Evolutionary conservation across 2,113 vertebrate species (phyloP), one percentile per base, ranked within the genome.

Genomic region (Triplophysa rosa): DNA sequence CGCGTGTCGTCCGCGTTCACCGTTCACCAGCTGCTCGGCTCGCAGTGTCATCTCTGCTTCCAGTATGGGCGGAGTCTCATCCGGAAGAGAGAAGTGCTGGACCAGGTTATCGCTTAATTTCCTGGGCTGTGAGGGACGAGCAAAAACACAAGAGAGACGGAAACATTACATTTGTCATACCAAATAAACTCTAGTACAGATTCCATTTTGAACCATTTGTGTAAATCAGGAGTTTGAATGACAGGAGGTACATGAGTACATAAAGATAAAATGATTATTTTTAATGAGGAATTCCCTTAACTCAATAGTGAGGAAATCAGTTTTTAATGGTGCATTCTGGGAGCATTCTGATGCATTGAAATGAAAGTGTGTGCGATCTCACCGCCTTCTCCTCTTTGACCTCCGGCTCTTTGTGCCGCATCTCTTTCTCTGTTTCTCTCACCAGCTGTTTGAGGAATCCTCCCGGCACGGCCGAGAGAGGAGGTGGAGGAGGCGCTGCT

Each of bases 381-480:
- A 93, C 92, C 11, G 77, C 9, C 45, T 67, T 91, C 54, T 94
- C 92, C 8, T 93, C 91, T 72, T 92, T 93, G 61, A 80, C 78
- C 4, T 91, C 90, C 0, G 93, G 91, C 54, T 93, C 95, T 74
- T 91, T 96, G 29, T 65, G 62, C 13, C 93, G 93, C 0, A 93
- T 94, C 85, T 97, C 97, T 83, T 98, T 95, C 91, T 99, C 97
- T 0, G 95, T 95, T 72, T 97, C 95, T 80, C 96, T 86, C 78
- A 99, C 97, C 0, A 99, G 94, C 85, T 98, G 97, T 82, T 91
- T 96, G 85, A 99, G 97, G 93, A 98, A 96, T 0, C 97, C 97
- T 13, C 96, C 96, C 0, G 97, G 95, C 65, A 96, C 89, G 26
- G 91, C 92, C 0, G 96, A 95, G 76, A 96, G 91, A 0, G 95